Conservation (phyloP, 2,888 invertebrate genomes). For the Metallyticus violacea region DNA sequence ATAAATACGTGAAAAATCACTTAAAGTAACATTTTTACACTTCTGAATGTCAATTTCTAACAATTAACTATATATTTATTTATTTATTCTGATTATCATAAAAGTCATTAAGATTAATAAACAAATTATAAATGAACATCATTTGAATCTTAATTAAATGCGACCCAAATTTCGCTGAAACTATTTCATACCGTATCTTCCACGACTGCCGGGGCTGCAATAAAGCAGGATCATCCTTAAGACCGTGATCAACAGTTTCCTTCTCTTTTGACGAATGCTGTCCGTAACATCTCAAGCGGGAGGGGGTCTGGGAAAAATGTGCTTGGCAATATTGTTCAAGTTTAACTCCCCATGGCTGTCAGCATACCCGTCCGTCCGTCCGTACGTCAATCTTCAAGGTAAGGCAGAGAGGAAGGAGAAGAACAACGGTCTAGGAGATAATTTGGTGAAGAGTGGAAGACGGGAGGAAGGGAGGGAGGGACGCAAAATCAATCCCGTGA, state of each 20-base stretch:
- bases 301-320: background rate
- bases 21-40: too few relatives aligned
- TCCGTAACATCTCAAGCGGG: background rate
- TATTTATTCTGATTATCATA: too few relatives aligned
- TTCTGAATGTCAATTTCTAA: too few relatives aligned
- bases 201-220: too few relatives aligned
- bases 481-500: background rate
- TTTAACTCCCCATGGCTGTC: background rate
- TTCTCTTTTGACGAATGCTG: background rate
- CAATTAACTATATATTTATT: too few relatives aligned
- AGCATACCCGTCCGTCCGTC: too few relatives aligned
- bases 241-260: background rate
- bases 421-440: background rate
- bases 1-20: too few relatives aligned
- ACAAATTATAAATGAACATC: too few relatives aligned
- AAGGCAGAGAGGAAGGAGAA: background rate
- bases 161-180: too few relatives aligned
- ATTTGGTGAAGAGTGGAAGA: background rate
- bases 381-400: background rate
- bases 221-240: background rate
- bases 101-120: too few relatives aligned
- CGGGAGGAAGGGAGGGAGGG: background rate
- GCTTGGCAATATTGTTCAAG: background rate
- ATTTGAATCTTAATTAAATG: too few relatives aligned
- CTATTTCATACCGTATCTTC: too few relatives aligned